Evolutionary conservation across 2,113 vertebrate species (phyloP).

Genomic region (Gobio gobio): DNA sequence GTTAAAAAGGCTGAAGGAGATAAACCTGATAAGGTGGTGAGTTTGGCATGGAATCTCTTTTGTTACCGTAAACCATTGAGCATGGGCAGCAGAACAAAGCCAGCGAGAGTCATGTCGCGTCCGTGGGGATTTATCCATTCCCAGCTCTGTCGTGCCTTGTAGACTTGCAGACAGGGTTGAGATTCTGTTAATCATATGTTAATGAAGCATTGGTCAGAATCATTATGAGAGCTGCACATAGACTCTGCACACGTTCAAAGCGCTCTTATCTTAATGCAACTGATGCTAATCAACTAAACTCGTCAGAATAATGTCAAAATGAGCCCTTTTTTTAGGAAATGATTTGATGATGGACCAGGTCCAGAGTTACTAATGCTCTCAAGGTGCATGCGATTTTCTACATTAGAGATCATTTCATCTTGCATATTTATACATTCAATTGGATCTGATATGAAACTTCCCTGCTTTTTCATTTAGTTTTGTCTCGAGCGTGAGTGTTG

Average conservation of each 20-base stretch:
- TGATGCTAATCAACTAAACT: conserved; percentile 54
- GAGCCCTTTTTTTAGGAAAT: conserved; percentile 33
- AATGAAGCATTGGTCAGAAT: conserved; percentile 65
- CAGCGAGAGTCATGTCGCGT: conserved; percentile 64
- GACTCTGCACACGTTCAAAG: conserved; percentile 36
- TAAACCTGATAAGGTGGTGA: conserved; percentile 64
- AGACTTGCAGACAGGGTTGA: conserved; percentile 34
- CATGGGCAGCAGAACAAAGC: conserved; percentile 72
- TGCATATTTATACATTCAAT: conserved; percentile 9
- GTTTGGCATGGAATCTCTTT: conserved; percentile 60
- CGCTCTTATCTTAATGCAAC: conserved; percentile 47
- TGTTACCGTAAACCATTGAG: conserved; percentile 73
- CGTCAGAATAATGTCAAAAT: conserved; percentile 23
- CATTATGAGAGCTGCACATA: conserved; percentile 46
- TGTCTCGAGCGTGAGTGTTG: background rate
- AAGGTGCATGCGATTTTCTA: conserved; percentile 38
- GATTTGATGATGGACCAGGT: conserved; percentile 19
- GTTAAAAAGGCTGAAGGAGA: conserved; percentile 64
- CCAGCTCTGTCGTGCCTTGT: conserved; percentile 50
- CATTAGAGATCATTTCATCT: conserved; percentile 10
- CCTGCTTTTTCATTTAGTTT: background rate
- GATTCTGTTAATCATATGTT: conserved; percentile 68
- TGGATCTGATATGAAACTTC: conserved; percentile 4
- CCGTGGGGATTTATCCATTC: conserved; percentile 65
- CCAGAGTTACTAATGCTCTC: conserved; percentile 40